phyloP scores from a whole-genome alignment of 2,797 vertebrate species.

The Clarias platycephalus region DNA sequence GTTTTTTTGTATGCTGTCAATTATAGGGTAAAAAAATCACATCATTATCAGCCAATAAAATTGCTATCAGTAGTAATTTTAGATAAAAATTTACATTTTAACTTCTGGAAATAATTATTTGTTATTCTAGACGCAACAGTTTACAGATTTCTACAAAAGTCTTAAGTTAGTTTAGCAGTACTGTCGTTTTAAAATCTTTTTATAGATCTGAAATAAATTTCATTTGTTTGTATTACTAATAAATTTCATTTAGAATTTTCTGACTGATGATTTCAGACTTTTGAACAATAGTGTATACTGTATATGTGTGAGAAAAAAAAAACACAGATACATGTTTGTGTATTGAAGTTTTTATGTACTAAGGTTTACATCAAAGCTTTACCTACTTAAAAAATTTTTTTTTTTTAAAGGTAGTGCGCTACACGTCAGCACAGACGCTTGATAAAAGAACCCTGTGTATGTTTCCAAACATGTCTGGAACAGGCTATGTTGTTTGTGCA shows the following conservation, averaged over 20 bases:
- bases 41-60: too few species aligned
- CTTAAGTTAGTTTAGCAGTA: not conserved
- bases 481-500: constrained; percentile 34
- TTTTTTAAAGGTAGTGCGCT: constrained; percentile 25
- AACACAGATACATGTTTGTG: constrained; percentile 21
- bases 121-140: not conserved
- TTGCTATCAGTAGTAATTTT: not conserved
- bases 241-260: not conserved
- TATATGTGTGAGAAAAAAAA: not conserved
- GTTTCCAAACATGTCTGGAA: constrained; percentile 48
- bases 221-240: not conserved
- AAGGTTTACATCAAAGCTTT: constrained; percentile 16
- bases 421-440: not conserved
- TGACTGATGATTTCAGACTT: not conserved
- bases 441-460: not conserved
- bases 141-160: not conserved
- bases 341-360: constrained; percentile 12
- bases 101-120: too few species aligned
- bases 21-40: too few species aligned
- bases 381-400: not conserved
- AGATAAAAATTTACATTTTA: not conserved
- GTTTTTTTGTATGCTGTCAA: too few species aligned
- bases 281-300: not conserved
- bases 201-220: not conserved
- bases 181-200: not conserved